Evolutionary conservation across 1,140 invertebrate species (phyloP).

Genomic region (Plectrocnemia conspersa): DNA sequence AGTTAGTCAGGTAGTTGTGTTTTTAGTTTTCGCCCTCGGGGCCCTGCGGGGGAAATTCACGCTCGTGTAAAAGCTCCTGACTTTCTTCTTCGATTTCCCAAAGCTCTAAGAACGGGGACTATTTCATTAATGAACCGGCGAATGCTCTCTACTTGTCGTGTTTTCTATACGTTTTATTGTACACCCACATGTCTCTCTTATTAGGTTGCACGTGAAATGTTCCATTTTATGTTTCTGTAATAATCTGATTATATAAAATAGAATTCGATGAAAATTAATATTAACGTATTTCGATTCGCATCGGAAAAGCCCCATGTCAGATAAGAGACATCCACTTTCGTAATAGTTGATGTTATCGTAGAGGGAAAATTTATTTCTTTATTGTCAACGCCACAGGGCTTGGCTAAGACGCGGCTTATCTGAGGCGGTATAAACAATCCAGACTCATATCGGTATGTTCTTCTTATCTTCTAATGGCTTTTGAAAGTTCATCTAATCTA

Average conservation of each 20-base stretch:
- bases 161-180: no score
- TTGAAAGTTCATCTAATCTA: constrained; percentile 14
- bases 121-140: no score
- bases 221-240: no score
- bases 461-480: constrained; percentile 10
- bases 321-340: no score
- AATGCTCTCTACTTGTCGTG: no score
- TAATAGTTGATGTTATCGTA: constrained; percentile 23
- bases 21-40: constrained; percentile 17
- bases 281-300: no score
- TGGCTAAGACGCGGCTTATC: constrained; percentile 6
- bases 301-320: no score
- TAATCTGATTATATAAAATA: no score
- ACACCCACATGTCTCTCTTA: no score
- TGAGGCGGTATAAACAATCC: not conserved
- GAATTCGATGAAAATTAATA: no score
- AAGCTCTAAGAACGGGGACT: not conserved
- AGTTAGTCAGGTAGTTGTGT: constrained; percentile 27
- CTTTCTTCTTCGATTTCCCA: not conserved
- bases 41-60: not conserved
- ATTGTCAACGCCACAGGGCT: constrained; percentile 28
- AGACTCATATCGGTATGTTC: not conserved
- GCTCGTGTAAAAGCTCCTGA: not conserved
- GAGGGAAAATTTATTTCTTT: constrained; percentile 23
- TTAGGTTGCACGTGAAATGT: no score